Evolutionary conservation across 1,140 invertebrate genomes (phyloP).

Genomic region (Danaus melanippus): DNA sequence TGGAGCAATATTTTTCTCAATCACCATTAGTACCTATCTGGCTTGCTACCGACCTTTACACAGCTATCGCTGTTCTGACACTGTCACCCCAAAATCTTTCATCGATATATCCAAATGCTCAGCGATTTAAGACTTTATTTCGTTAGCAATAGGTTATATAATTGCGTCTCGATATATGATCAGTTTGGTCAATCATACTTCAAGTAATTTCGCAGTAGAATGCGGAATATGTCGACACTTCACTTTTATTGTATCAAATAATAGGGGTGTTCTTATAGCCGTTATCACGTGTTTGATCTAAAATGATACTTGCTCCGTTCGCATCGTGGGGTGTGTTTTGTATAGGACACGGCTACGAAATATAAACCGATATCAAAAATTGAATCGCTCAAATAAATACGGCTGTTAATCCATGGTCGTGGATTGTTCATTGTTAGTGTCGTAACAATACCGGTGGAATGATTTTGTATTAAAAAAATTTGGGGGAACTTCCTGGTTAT

Average conservation of each 20-base stretch:
- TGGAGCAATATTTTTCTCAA: constrained; percentile 68
- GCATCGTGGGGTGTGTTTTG: constrained; percentile 43
- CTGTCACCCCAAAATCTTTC: constrained; percentile 50
- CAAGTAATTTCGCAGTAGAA: constrained; percentile 56
- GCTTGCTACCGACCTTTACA: constrained; percentile 55
- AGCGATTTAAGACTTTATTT: constrained; percentile 22
- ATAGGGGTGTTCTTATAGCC: constrained; percentile 69
- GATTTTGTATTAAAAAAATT: too few species aligned
- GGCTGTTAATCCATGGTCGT: constrained; percentile 29
- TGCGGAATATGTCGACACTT: constrained; percentile 70
- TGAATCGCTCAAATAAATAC: constrained; percentile 38
- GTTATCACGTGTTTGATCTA: constrained; percentile 72
- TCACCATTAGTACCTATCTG: constrained; percentile 70
- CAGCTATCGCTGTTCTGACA: constrained; percentile 32
- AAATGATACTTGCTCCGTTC: constrained; percentile 63
- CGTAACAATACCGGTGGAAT: constrained; percentile 22
- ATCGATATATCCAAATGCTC: constrained; percentile 23
- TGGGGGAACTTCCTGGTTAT: too few species aligned
- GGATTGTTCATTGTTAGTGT: constrained; percentile 33
- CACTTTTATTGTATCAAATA: constrained; percentile 72
- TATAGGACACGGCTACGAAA: constrained; percentile 32
- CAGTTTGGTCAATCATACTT: constrained; percentile 41
- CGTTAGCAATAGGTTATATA: constrained; percentile 19
- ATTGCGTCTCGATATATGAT: constrained; percentile 16
- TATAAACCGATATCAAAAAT: constrained; percentile 39